These are phyloP conservation scores for Cephalophus harveyi DNA, from an alignment of 2,113 vertebrate species.

Conservation along the genomic window DNA sequence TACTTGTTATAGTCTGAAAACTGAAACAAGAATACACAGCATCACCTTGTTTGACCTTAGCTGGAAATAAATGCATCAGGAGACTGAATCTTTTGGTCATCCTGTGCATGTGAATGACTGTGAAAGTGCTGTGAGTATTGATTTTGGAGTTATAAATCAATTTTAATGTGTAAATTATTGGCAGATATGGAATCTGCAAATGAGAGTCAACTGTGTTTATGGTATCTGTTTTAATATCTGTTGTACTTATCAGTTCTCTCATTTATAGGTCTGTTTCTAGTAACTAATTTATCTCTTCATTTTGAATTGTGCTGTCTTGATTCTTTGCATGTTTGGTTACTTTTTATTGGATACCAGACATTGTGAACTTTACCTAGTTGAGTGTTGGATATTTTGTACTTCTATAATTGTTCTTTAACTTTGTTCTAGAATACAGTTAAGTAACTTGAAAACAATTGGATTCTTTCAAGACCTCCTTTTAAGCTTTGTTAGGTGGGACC, in stretches of 20 bases:
- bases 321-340: not conserved
- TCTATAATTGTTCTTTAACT: not conserved
- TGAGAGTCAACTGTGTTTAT: not conserved
- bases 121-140: not conserved
- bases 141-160: not conserved
- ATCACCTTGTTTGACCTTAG: not conserved
- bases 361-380: not conserved
- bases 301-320: not conserved
- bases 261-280: not conserved
- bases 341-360: not conserved
- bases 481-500: not conserved
- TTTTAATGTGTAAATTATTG: not conserved
- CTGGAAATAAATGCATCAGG: not conserved
- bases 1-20: not conserved
- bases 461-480: not conserved
- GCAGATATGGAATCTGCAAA: not conserved
- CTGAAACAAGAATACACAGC: not conserved
- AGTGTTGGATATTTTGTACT: not conserved
- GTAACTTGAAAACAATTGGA: not conserved
- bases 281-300: not conserved
- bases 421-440: not conserved
- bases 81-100: not conserved
- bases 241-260: not conserved
- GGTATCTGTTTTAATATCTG: not conserved
- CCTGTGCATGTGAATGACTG: not conserved